These are phyloP conservation scores for Oasisia sp. DNA, from an alignment of 2,888 invertebrate species.

Conservation along the genomic window DNA sequence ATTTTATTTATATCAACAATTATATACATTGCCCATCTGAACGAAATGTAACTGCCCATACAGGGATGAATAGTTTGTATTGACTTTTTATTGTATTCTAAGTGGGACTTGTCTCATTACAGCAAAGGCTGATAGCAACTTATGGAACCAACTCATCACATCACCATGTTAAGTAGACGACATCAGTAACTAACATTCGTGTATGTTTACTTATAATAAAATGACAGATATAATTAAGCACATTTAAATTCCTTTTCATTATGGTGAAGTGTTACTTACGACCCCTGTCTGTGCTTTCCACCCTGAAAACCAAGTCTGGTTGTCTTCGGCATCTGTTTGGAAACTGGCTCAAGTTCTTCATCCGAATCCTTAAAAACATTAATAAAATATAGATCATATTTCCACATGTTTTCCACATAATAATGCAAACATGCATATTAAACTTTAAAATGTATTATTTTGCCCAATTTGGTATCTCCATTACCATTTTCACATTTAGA, in stretches of 20 bases:
- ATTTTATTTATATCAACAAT: too few species aligned
- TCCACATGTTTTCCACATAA: background rate
- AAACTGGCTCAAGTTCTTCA: slow-evolving; percentile 32
- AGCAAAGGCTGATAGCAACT: too few species aligned
- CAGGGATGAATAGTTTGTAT: too few species aligned
- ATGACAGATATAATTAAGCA: background rate
- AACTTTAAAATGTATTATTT: background rate
- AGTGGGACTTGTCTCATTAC: background rate
- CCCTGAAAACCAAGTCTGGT: slow-evolving; percentile 20
- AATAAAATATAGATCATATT: background rate
- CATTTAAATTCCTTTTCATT: background rate
- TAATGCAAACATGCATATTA: background rate
- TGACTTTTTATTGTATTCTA: background rate
- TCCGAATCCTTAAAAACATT: slow-evolving; percentile 36
- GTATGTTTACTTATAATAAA: background rate
- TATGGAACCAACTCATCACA: too few species aligned
- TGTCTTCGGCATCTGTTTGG: slow-evolving; percentile 14
- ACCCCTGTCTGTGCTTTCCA: slow-evolving; percentile 19
- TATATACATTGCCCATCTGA: too few species aligned
- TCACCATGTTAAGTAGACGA: too few species aligned
- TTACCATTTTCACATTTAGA: background rate
- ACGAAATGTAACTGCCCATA: too few species aligned
- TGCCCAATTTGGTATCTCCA: background rate
- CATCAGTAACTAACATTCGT: background rate
- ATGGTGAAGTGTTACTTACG: background rate